Evolutionary conservation across 1,140 invertebrate species (phyloP).

Genomic region (Drosophila murphyi): DNA sequence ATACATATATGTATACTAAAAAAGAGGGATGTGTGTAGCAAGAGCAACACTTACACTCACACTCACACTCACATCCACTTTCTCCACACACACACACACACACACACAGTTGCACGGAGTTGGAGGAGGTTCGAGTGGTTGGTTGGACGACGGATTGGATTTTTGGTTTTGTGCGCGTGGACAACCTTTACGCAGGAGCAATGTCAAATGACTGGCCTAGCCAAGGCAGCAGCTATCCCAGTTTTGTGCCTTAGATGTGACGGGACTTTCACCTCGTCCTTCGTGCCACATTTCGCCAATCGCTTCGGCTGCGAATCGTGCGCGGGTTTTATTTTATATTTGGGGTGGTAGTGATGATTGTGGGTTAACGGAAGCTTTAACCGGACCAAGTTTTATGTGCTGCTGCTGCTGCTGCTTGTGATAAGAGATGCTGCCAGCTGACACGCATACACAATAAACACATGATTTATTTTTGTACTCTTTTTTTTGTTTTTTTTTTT

Average conservation of each 20-base stretch:
- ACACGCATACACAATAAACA: conserved; percentile 9
- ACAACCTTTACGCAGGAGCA: conserved; percentile 84
- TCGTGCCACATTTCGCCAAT: conserved; percentile 20
- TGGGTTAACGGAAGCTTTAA: conserved; percentile 69
- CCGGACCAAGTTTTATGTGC: conserved; percentile 65
- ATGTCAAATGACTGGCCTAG: conserved; percentile 82
- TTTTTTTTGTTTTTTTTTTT: conserved; percentile 36
- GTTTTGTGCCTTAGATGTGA: conserved; percentile 73
- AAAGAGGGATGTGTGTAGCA: conserved; percentile 47
- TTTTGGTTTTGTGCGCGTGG: conserved; percentile 54
- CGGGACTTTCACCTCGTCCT: conserved; percentile 64
- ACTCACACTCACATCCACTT: conserved; percentile 13
- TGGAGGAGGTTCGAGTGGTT: conserved; percentile 19
- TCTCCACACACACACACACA: conserved; percentile 26
- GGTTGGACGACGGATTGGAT: conserved; percentile 43
- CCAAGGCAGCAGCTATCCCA: conserved; percentile 70
- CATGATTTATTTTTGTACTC: conserved; percentile 51
- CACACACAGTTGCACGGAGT: conserved; percentile 49
- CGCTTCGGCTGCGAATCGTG: conserved; percentile 66
- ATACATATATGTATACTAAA: conserved; percentile 59
- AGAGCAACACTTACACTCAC: conserved; percentile 32
- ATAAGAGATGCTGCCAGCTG: conserved; percentile 56
- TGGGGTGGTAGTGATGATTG: conserved; percentile 12
- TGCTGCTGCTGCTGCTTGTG: conserved; percentile 24
- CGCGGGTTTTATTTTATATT: conserved; percentile 15